Evolutionary conservation across 1,140 invertebrate genomes (phyloP).

Genomic region (Calephelis nemesis): DNA sequence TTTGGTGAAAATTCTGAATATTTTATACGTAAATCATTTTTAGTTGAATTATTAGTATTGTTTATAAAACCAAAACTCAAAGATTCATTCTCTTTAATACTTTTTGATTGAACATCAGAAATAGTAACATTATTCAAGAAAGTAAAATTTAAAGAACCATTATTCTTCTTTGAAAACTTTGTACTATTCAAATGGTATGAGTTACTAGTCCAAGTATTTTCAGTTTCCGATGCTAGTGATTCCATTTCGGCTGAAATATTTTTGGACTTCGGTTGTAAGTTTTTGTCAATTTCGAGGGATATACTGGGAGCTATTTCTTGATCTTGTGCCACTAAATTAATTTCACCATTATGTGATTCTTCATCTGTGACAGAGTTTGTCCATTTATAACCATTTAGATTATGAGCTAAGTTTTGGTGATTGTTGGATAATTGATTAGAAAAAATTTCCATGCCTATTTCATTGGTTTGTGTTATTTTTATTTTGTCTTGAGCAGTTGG

Average conservation of each 20-base stretch:
- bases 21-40: neutral
- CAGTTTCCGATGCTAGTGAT: neutral
- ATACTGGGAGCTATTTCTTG: neutral
- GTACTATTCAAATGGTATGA: neutral
- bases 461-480: neutral
- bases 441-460: neutral
- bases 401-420: neutral
- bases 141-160: conserved; percentile 9
- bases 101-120: conserved; percentile 5
- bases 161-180: neutral
- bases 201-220: neutral
- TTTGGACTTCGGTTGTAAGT: neutral
- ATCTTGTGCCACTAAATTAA: neutral
- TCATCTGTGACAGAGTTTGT: neutral
- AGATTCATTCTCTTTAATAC: conserved; percentile 1
- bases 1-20: neutral
- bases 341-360: neutral
- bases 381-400: neutral
- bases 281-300: neutral
- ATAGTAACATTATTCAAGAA: conserved; percentile 18
- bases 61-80: neutral
- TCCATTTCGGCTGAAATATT: neutral
- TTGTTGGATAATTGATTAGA: neutral
- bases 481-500: neutral
- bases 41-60: neutral